Evolutionary conservation across 2,888 invertebrate genomes (phyloP), one percentile per base, ranked within the genome.

Genomic region (Oscheius onirici): DNA sequence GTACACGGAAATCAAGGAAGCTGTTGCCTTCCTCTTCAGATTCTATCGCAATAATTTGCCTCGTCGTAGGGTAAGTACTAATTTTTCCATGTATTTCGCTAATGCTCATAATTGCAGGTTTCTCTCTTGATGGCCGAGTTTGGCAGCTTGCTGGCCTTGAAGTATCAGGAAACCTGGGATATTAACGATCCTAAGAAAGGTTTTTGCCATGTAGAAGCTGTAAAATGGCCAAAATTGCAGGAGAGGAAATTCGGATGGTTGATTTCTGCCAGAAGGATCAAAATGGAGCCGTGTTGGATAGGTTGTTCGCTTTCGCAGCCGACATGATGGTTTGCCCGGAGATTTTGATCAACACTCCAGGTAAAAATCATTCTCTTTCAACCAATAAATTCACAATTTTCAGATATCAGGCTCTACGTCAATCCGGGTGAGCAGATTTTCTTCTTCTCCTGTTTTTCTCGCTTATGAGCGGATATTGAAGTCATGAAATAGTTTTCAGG

Each of bases 1-100:
- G 80, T 80, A 77, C 71, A 74, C 76, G n/a, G 80, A 80, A 66
- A 75, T 80, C 20, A 71, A 69, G 22, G 78, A 77, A 61, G 68
- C 75, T 58, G 80, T 78, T 57, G 78, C 77, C 68, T 78, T 75
- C 61, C 44, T 80, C 26, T 72, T 71, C 52, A 41, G 72, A 8
- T 74, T 67, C 49, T 34, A 75, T 40, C 68, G 72, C 51, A 68
- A 73, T 17, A 67, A 71, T 17, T 44, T 72, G 20, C 78, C 80
- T 22, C 67, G 80, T 52, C 60, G 80, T 60, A 72, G 75, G 66
- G 77, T 75, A 2, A 43, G 40, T 28, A n/a, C n/a, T 46, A 20
- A 13, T n/a, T 34, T 28, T 46, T 17, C 40, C n/a, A 11, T 41
- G 5, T 58, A 5, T 58, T 8, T 43, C 17, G 17, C 6, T 28